phyloP scores from a whole-genome alignment of 1,140 invertebrate species.

The Apis cerana region DNA sequence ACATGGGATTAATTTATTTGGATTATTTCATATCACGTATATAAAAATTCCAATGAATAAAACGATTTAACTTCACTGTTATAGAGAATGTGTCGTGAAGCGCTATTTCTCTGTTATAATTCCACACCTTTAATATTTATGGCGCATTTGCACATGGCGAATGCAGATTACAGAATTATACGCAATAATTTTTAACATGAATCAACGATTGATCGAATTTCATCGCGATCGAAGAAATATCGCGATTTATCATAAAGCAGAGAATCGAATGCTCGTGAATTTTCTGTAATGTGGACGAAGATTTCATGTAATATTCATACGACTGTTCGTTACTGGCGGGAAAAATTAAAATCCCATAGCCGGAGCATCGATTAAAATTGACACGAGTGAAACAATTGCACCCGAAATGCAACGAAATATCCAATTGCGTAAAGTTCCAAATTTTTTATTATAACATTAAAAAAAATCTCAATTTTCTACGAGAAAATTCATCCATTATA shows the following conservation, averaged over 20 bases:
- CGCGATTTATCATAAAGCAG: neutral
- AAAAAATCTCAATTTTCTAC: too few species aligned
- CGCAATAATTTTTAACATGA: neutral
- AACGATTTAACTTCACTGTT: too few species aligned
- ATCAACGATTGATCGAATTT: neutral
- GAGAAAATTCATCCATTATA: too few species aligned
- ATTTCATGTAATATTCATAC: slow-evolving; percentile 1
- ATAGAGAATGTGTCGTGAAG: neutral
- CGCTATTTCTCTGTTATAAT: neutral
- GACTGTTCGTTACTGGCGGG: neutral
- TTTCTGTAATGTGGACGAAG: neutral
- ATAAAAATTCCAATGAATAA: too few species aligned
- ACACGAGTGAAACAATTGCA: neutral
- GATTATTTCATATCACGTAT: neutral
- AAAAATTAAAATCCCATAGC: neutral
- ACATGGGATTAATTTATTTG: neutral
- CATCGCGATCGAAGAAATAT: too few species aligned
- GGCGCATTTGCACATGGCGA: neutral
- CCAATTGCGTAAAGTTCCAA: neutral
- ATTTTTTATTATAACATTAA: neutral
- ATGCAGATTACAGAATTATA: neutral
- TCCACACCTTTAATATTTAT: neutral
- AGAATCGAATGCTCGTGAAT: neutral
- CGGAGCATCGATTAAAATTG: neutral
- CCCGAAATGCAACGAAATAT: neutral